A percentile compares a stretch with the other conserved stretches of the same genome.
These are phyloP conservation scores for Copidosoma floridanum DNA, from an alignment of 1,140 invertebrate genomes.

Conservation along the genomic window DNA sequence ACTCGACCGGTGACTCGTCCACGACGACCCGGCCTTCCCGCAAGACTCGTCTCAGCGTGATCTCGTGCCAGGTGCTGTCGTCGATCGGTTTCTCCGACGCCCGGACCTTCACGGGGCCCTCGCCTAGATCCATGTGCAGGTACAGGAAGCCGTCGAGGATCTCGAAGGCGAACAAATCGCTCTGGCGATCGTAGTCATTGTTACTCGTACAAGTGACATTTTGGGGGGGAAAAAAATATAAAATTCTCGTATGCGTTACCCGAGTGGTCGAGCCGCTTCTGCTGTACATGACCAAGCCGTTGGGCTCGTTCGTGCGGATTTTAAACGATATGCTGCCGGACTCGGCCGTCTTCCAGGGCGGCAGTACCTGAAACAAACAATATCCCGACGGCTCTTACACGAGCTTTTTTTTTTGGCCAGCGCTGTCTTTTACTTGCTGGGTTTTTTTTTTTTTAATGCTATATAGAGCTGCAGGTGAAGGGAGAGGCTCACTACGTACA, in stretches of 20 bases:
- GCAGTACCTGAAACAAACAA: conserved; percentile 69
- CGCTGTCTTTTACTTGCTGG: background rate
- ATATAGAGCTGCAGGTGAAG: too few relatives aligned
- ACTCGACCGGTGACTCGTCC: conserved; percentile 85
- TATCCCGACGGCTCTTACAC: conserved; percentile 40
- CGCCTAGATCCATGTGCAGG: conserved; percentile 87
- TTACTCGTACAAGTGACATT: too few relatives aligned
- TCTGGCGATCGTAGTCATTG: too few relatives aligned
- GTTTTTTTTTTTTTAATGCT: background rate
- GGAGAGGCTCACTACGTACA: too few relatives aligned
- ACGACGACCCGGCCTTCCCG: conserved; percentile 85
- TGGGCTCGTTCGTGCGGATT: conserved; percentile 90
- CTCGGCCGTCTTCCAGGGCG: conserved; percentile 83
- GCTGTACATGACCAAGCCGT: conserved; percentile 91
- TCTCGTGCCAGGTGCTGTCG: conserved; percentile 90
- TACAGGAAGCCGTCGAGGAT: conserved; percentile 90
- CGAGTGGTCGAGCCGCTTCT: conserved; percentile 74
- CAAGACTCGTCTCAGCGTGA: conserved; percentile 75
- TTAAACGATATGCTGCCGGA: conserved; percentile 88
- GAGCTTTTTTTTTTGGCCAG: conserved; percentile 15
- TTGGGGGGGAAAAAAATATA: too few relatives aligned
- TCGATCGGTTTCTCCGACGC: conserved; percentile 80
- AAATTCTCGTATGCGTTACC: conserved; percentile 24
- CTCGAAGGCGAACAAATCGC: conserved; percentile 91
- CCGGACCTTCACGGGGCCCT: conserved; percentile 82